Conservation (phyloP, 2,888 invertebrate genomes). For the Perizoma affinitatum region DNA sequence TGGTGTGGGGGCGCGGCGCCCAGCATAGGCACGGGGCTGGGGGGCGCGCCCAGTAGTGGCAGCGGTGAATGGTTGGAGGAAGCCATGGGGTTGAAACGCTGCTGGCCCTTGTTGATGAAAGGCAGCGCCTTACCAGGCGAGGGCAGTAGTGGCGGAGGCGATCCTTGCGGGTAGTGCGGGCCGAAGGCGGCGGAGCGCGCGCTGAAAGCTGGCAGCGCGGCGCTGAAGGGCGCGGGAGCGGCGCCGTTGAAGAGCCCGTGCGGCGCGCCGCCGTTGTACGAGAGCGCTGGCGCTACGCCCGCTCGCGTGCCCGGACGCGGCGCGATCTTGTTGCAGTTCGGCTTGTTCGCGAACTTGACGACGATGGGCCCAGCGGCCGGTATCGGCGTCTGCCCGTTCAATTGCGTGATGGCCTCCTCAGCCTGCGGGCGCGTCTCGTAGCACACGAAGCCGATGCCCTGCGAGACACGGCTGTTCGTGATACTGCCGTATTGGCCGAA, state of each 20-base stretch:
- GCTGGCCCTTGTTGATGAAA: constrained; percentile 80
- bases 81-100: constrained; percentile 80
- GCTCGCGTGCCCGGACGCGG: constrained; percentile 68
- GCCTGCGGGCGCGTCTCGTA: constrained; percentile 75
- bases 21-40: constrained; percentile 67
- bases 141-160: constrained; percentile 77
- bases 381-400: constrained; percentile 77
- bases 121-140: constrained; percentile 81
- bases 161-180: constrained; percentile 73
- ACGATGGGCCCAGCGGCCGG: constrained; percentile 74
- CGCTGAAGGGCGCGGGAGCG: constrained; percentile 67
- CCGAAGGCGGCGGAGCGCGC: constrained; percentile 69
- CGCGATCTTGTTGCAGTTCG: constrained; percentile 72
- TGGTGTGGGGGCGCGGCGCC: constrained; percentile 63
- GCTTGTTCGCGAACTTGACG: constrained; percentile 81
- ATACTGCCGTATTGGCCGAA: constrained; percentile 76
- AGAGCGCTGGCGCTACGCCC: constrained; percentile 57
- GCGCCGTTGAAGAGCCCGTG: constrained; percentile 71
- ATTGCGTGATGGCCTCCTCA: constrained; percentile 75
- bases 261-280: constrained; percentile 71
- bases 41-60: constrained; percentile 74
- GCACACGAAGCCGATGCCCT: constrained; percentile 81
- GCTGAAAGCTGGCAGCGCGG: constrained; percentile 68
- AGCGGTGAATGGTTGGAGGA: constrained; percentile 74
- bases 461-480: constrained; percentile 80